Evolutionary conservation across 2,797 vertebrate species (phyloP), one percentile per base, ranked within the genome.

Genomic region (Poecilia wingei): DNA sequence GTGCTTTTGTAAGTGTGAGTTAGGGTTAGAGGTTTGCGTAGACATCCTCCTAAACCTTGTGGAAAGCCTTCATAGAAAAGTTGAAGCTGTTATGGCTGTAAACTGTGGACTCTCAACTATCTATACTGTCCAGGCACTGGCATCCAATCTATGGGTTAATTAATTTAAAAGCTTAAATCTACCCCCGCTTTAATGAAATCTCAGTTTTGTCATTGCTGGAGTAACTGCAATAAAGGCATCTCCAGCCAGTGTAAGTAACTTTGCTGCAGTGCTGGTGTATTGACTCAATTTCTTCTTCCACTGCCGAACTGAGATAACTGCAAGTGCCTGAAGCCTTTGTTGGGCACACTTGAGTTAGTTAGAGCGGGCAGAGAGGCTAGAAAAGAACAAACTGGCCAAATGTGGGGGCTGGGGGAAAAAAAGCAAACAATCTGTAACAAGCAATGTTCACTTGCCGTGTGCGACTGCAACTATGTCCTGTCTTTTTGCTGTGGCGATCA

Each of bases 291-390:
- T 73, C 55, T 59, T 70, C 31, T 70, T 41, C 61, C 18, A 47
- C 51, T 78, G 71, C 72, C 25, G 41, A 57, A 72, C 71, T 77
- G 49, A 69, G 59, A 74, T 77, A 39, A 36, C 71, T 74, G 49
- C 31, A 53, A 36, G 46, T 68, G 46, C 59, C 31, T 68, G 22
- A 46, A 74, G 46, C 46, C 45, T 73, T 66, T 55, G 28, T 46
- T 36, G n/a, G 70, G 59, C 49, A 74, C n/a, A 72, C 70, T 77
- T 22, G 70, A 73, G 75, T 57, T 64, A 72, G 74, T 57, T 28
- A 47, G 18, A 72, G 53, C 41, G 22, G 46, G 57, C 59, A 68
- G 72, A 55, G 36, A 74, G 71, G 59, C 46, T 33, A 64, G 20
- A 72, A 53, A 66, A 18, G 25, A 55, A 68, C 55, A 74, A 49